Evolutionary conservation across 1,140 invertebrate species (phyloP), one percentile per base, ranked within the genome.

Genomic region (Platyscapa corneri): DNA sequence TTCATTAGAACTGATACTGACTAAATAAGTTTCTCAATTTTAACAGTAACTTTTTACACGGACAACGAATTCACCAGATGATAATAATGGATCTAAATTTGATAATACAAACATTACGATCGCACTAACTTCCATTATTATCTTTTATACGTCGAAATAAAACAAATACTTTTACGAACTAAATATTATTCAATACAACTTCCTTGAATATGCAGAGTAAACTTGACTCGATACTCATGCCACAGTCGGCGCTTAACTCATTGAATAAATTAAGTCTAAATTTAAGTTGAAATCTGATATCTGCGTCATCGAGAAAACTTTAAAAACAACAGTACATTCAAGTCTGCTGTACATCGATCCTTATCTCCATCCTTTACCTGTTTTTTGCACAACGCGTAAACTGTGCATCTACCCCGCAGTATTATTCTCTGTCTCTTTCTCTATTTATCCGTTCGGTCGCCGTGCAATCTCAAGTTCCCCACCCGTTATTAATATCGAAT

Each of bases 401-500:
- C 46, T 65, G 30, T 60, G 12, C 56, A 64, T 20, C 37, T 46
- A 49, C n/a, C 42, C 14, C 27, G 30, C n/a, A n/a, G n/a, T 49
- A 60, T 46, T 67, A 53, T 77, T 60, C 37, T 49, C 34, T 78
- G 56, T 84, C 72, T 87, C 82, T 85, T 83, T 79, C 86, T 81
- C 78, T 85, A 79, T 78, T 70, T 81, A 72, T 34, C 42, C 83
- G 64, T 32, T 18, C 39, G 27, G 32, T 42, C 30, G 56, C 34
- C 37, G 60, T 27, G 70, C 39, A 81, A 64, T 81, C 67, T 82
- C 77, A 42, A 84, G 32, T 46, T 82, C 56, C 42, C 79, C 53
- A 87, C 90, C 91, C 88, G 89, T 92, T 91, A 92, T 92, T 92
- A 92, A 92, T 92, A 92, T 91, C 90, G 89, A 92, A 91, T 92